Base-by-base conservation (phyloP, 1,140 invertebrate species). In the Sogatella furcifera region DNA sequence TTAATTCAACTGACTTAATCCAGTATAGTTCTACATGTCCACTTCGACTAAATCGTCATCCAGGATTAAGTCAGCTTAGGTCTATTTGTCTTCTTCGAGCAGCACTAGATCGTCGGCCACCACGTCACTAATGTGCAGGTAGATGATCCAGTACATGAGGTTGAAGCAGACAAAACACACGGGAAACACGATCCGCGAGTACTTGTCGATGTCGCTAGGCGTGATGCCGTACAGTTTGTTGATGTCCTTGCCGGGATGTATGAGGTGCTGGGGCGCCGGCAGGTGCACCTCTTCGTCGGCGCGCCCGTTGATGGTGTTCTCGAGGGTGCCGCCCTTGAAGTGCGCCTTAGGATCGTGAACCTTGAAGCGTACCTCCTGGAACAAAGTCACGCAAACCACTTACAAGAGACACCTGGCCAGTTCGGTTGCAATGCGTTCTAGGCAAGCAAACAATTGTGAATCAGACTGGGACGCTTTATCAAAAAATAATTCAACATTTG, bases 91-190 rank as follows among this genome's bases (percentile, higher is more conserved):
- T 70, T 88, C 86, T 74, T 86, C 86, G 67, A 92, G 80, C 64
- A 90, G 80, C 67, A 94, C 90, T 71, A 94, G 79, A 79, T 95
- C 92, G 72, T 94, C 90, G 71, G 90, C 90, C 60, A 94, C 88
- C 62, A 94, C 90, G 78, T 94, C 92, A 68, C 90, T 94, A 71
- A 96, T 94, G 80, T 95, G 92, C 65, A 95, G 79, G 71, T 96
- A 96, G 68, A 96, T 95, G 73, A 95, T 94, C 93, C 93, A 97
- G 76, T 97, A 96, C 92, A 95, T 95, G 55, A 96, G 82, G 75
- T 97, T 96, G 81, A 97, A 97, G 76, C 92, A 95, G 64, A 95
- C 89, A 79, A 97, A 97, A 78, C 92, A 95, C 52, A 97, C 92
- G 8, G 93, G 93, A 75, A 96, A 96, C 68, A 95, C 90, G 74